These are phyloP conservation scores for Castor canadensis DNA, from an alignment of 2,113 vertebrate species.

Conservation along the genomic window DNA sequence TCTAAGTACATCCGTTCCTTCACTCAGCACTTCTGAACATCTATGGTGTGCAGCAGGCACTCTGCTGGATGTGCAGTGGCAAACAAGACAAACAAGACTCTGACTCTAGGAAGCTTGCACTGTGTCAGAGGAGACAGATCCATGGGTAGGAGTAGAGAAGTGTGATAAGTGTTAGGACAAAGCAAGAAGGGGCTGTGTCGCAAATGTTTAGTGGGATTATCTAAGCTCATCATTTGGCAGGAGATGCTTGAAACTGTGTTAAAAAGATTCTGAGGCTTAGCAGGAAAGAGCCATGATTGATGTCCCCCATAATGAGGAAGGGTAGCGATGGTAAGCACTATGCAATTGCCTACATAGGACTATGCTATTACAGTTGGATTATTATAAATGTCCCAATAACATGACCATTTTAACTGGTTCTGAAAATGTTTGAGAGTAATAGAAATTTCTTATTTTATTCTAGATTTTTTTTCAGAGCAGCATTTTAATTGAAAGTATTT, in stretches of 20 bases:
- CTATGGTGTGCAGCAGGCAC: neutral
- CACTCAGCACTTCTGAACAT: neutral
- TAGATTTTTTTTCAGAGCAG: conserved; percentile 7
- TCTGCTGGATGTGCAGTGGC: neutral
- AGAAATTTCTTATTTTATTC: neutral
- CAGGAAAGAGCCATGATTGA: neutral
- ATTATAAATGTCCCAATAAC: neutral
- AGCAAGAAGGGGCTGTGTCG: conserved; percentile 9
- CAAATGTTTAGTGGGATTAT: neutral
- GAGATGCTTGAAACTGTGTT: neutral
- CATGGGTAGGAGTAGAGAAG: neutral
- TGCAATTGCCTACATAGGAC: neutral
- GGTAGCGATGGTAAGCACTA: neutral
- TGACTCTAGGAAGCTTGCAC: neutral
- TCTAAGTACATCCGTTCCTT: neutral
- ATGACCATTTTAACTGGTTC: neutral
- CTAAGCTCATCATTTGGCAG: conserved; percentile 12
- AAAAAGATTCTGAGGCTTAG: conserved; percentile 29
- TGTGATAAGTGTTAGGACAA: neutral
- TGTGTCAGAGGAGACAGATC: neutral
- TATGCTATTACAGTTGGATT: neutral
- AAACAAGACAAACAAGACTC: neutral
- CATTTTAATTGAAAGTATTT: conserved; percentile 52
- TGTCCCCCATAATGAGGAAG: neutral
- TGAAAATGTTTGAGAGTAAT: conserved; percentile 37